Evolutionary conservation across 2,113 vertebrate species (phyloP).

Genomic region (Hypocryptadius cinnamomeus): DNA sequence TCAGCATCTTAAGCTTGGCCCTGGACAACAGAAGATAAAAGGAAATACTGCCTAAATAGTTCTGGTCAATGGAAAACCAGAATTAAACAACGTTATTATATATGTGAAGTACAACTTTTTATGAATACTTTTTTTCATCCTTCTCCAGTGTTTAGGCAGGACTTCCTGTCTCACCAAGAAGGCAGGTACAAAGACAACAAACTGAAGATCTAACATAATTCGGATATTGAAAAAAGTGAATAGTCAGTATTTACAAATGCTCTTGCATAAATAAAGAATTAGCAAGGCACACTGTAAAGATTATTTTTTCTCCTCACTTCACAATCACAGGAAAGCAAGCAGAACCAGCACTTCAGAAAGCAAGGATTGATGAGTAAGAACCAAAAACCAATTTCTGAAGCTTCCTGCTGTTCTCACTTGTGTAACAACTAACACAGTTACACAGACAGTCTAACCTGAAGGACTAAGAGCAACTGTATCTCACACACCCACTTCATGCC

Average conservation of each 20-base stretch:
- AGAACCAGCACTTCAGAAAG: background rate
- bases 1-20: background rate
- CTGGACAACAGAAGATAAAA: background rate
- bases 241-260: background rate
- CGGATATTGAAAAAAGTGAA: background rate
- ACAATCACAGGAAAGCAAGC: background rate
- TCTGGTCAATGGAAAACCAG: background rate
- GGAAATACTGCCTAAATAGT: background rate
- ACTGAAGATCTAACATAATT: background rate
- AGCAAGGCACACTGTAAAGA: background rate
- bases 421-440: background rate
- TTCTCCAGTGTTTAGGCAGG: background rate
- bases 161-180: background rate
- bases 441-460: background rate
- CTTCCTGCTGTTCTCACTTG: background rate
- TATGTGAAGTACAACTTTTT: background rate
- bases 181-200: background rate
- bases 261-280: background rate
- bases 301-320: background rate
- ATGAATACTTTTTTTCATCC: background rate
- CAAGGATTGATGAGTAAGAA: background rate
- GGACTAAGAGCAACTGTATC: background rate
- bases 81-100: background rate
- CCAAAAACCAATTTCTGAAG: background rate
- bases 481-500: background rate